phyloP scores from a whole-genome alignment of 2,888 invertebrate genomes.

The Megamerina dolium region DNA sequence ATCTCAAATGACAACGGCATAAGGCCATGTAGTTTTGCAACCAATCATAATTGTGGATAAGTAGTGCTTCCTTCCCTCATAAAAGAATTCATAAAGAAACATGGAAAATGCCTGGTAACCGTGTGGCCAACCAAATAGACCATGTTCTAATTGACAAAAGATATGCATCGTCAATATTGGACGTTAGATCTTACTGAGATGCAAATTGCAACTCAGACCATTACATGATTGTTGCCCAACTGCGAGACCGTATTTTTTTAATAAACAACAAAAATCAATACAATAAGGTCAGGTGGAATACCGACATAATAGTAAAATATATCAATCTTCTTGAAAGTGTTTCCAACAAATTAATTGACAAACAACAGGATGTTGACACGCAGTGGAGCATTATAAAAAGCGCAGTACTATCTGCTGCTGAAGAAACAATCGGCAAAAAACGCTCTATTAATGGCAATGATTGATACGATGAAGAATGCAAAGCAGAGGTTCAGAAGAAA shows the following conservation, averaged over 20 bases:
- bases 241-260: no score
- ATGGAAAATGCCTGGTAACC: slow-evolving; percentile 1
- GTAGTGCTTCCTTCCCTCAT: no score
- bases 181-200: not conserved
- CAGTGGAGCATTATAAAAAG: no score
- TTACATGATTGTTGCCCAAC: no score
- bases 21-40: not conserved
- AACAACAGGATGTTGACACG: no score
- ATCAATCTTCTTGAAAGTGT: not conserved
- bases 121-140: not conserved
- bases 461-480: slow-evolving; percentile 2
- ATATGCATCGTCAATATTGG: not conserved
- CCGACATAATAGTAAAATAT: not conserved
- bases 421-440: no score
- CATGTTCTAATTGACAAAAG: not conserved
- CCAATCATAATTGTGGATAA: not conserved
- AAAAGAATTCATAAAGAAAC: slow-evolving; percentile 2
- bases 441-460: no score
- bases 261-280: no score
- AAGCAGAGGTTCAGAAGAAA: slow-evolving; percentile 1
- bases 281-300: no score
- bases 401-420: no score
- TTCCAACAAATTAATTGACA: not conserved
- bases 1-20: not conserved
- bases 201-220: not conserved